These are phyloP conservation scores for Oncorhynchus kisutch DNA, from an alignment of 2,113 vertebrate species.

Conservation along the genomic window DNA sequence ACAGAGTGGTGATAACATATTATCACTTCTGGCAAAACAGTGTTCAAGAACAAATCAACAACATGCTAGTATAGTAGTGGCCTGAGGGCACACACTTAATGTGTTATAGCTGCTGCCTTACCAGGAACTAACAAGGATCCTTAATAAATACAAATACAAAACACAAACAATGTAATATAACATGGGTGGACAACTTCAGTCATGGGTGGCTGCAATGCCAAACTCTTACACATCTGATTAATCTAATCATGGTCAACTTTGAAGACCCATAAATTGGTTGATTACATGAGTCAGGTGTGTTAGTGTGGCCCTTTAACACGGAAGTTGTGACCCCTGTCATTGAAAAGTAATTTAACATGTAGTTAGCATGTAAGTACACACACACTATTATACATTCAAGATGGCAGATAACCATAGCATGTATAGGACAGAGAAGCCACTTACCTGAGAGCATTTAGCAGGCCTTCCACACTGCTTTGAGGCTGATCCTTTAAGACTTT, in stretches of 20 bases:
- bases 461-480: constrained; percentile 89
- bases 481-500: constrained; percentile 91
- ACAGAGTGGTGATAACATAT: not conserved
- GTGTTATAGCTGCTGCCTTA: too few relatives aligned
- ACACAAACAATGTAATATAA: not conserved
- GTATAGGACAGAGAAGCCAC: not conserved
- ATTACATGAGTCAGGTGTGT: not conserved
- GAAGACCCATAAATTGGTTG: too few relatives aligned
- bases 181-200: not conserved
- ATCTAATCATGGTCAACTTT: not conserved
- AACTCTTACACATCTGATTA: not conserved
- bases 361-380: too few relatives aligned
- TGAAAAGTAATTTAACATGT: too few relatives aligned
- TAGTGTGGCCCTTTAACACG: not conserved
- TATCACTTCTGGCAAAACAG: not conserved
- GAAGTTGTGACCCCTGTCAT: too few relatives aligned
- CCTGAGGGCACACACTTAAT: too few relatives aligned
- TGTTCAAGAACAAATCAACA: not conserved
- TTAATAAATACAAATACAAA: too few relatives aligned
- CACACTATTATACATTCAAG: too few relatives aligned
- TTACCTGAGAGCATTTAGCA: constrained; percentile 92
- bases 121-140: too few relatives aligned
- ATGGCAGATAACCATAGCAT: not conserved
- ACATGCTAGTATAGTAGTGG: not conserved
- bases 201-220: not conserved